Evolutionary conservation across 1,140 invertebrate species (phyloP), one percentile per base, ranked within the genome.

Genomic region (Dufourea novaeangliae): DNA sequence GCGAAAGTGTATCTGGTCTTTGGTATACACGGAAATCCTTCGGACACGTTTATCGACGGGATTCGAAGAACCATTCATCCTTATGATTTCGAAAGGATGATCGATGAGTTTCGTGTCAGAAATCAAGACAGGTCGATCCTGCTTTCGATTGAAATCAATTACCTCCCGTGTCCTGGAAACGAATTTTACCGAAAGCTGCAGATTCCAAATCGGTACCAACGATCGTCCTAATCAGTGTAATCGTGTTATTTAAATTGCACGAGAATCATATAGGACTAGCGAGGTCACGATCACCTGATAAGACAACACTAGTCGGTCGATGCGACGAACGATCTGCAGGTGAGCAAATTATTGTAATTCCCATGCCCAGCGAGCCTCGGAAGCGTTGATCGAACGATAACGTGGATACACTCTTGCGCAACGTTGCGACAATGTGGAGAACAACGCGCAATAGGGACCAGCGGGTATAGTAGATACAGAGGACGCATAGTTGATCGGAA

Each of bases 71-170:
- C 25, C 6, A 1, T 22, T 56, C 8, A 27, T 12, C 6, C 27
- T 25, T 12, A n/a, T 5, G 3, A 29, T 22, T 66, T 66, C 37
- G 37, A 63, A 27, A 10, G 17, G 27, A 10, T 1, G 8, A 7
- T n/a, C 2, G 27, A 20, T 25, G 29, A 22, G 27, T n/a, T n/a
- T 46, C 27, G 17, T n/a, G 2, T 17, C 14, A 20, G 6, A 22
- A 27, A 54, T 29, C 17, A 11, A 12, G 12, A 11, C 22, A 44
- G 37, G 37, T 59, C 37, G 68, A 22, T 56, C 41, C 1, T 34
- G 4, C 22, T 32, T 59, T 27, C 54, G 32, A 59, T 59, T 70
- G 22, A 70, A 70, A 59, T 59, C 41, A 32, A 70, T 50, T 10
- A 8, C 2, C 7, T 25, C 56, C 1, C 17, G 29, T 4, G 14